phyloP scores from a whole-genome alignment of 2,113 vertebrate species.

The Myrmecophaga tridactyla region DNA sequence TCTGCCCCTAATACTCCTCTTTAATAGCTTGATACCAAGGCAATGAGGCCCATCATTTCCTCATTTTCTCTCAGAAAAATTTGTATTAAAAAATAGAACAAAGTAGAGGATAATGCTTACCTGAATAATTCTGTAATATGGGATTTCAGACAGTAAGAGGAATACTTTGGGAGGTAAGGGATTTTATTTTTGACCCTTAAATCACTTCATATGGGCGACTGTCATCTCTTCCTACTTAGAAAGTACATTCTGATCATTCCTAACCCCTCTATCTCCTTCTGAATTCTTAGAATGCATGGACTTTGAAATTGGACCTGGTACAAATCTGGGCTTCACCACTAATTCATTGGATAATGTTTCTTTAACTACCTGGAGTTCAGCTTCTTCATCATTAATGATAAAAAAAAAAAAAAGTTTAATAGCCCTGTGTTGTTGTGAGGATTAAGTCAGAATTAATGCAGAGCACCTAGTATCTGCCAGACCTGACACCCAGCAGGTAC shows the following conservation, averaged over 20 bases:
- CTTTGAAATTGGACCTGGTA: neutral
- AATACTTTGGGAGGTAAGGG: neutral
- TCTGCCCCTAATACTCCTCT: neutral
- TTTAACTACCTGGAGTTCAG: neutral
- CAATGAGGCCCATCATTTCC: accelerated
- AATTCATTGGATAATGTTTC: neutral
- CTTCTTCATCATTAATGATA: conserved; percentile 8
- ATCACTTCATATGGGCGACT: neutral
- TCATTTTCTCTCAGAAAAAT: conserved; percentile 41
- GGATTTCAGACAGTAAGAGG: neutral
- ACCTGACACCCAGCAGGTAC: neutral
- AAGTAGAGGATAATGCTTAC: neutral
- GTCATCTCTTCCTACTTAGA: neutral
- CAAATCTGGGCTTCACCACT: neutral
- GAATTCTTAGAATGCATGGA: conserved; percentile 6
- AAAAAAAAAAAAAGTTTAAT: conserved; percentile 38
- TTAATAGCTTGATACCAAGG: neutral
- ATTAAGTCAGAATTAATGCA: neutral
- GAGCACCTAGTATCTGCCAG: neutral
- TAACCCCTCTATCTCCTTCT: neutral
- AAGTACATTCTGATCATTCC: neutral
- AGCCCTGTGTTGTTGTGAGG: neutral
- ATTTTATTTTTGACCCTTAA: neutral
- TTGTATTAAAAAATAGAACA: conserved; percentile 47
- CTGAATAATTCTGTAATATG: neutral